Evolutionary conservation across 1,140 invertebrate genomes (phyloP).

Genomic region (Campoletis sonorensis): DNA sequence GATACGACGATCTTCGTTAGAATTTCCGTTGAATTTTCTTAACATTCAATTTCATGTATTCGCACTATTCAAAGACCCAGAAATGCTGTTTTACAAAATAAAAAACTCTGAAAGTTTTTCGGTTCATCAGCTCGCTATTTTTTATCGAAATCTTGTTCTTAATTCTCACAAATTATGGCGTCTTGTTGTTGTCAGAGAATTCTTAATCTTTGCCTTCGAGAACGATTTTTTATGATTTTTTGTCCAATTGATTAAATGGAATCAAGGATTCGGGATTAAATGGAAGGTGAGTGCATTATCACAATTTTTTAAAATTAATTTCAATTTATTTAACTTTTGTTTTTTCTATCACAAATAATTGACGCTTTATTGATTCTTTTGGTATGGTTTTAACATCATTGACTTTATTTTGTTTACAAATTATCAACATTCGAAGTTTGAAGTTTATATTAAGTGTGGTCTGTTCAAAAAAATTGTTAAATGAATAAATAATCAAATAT

Average conservation of each 20-base stretch:
- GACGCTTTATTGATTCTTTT: too few relatives aligned
- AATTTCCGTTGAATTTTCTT: neutral
- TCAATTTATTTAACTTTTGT: too few relatives aligned
- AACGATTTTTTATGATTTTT: neutral
- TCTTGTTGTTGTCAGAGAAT: neutral
- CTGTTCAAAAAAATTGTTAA: too few relatives aligned
- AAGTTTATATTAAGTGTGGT: too few relatives aligned
- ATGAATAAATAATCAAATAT: too few relatives aligned
- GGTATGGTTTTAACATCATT: too few relatives aligned
- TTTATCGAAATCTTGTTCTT: neutral
- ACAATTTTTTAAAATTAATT: neutral
- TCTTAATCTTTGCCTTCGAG: neutral
- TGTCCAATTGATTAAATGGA: neutral
- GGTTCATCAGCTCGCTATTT: neutral
- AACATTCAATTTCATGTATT: neutral
- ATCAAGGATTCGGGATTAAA: neutral
- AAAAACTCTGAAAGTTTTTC: neutral
- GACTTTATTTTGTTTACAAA: too few relatives aligned
- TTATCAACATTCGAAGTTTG: too few relatives aligned
- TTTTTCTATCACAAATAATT: too few relatives aligned
- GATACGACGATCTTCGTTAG: neutral
- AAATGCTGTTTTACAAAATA: neutral
- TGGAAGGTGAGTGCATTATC: too few relatives aligned
- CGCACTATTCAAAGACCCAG: too few relatives aligned
- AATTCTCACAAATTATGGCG: neutral